phyloP scores from a whole-genome alignment of 2,113 vertebrate species.

The Otus sunia region DNA sequence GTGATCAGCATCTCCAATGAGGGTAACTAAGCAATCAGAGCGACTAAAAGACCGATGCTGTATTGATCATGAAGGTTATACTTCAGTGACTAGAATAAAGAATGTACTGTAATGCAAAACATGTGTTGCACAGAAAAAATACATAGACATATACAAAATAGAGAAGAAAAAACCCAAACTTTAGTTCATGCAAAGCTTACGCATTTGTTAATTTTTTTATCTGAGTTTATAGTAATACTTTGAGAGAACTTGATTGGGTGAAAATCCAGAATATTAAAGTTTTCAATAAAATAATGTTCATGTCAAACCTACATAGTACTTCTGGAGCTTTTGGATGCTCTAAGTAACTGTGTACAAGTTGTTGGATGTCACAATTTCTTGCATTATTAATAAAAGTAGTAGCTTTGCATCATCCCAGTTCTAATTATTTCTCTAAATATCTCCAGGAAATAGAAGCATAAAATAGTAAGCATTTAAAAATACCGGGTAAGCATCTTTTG shows the following conservation, averaged over 20 bases:
- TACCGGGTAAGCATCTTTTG: not conserved
- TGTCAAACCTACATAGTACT: not conserved
- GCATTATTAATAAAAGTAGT: constrained; percentile 46
- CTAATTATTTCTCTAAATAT: constrained; percentile 48
- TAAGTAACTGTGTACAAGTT: not conserved
- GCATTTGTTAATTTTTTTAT: not conserved
- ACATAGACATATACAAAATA: not conserved
- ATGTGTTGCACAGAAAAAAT: not conserved
- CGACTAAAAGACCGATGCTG: not conserved
- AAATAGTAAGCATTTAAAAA: not conserved
- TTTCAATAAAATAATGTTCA: not conserved
- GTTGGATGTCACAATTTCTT: not conserved
- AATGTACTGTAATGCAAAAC: not conserved
- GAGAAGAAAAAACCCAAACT: not conserved
- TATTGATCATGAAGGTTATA: not conserved
- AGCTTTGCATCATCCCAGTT: not conserved
- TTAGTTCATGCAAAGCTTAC: not conserved
- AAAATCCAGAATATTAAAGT: not conserved
- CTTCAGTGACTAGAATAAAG: not conserved
- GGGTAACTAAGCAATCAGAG: not conserved
- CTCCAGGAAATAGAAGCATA: constrained; percentile 18
- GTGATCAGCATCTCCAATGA: not conserved
- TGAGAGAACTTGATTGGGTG: not conserved
- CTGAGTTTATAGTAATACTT: not conserved
- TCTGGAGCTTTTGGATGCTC: not conserved